A percentile compares a stretch with the other conserved stretches of the same genome.
These are phyloP conservation scores for Eulimnadia texana DNA, from an alignment of 1,140 invertebrate genomes.

Conservation along the genomic window DNA sequence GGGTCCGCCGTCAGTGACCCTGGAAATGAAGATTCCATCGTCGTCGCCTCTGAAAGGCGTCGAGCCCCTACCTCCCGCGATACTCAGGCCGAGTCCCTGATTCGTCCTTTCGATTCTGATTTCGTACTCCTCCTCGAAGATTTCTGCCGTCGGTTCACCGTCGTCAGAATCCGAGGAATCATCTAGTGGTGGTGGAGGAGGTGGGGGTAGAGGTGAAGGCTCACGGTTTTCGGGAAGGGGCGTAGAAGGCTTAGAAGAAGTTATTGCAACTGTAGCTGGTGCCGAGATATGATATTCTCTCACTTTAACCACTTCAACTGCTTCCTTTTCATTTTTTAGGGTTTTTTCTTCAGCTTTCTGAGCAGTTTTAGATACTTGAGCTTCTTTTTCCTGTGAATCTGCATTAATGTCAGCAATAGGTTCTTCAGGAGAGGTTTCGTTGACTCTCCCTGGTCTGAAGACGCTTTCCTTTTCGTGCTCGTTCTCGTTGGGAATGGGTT, in stretches of 20 bases:
- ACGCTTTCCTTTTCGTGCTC: background rate
- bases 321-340: background rate
- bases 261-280: background rate
- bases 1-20: conserved; percentile 77
- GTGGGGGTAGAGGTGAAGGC: background rate
- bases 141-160: conserved; percentile 19
- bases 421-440: background rate
- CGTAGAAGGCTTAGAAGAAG: background rate
- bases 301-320: background rate
- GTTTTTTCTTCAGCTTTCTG: background rate
- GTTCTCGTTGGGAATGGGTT: conserved; percentile 31
- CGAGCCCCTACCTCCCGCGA: conserved; percentile 78
- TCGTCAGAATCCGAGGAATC: background rate
- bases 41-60: conserved; percentile 88
- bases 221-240: background rate
- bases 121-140: conserved; percentile 51
- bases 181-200: background rate
- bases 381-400: no score
- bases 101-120: conserved; percentile 67
- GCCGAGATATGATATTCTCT: background rate
- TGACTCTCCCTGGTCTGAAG: background rate
- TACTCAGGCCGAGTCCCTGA: conserved; percentile 63
- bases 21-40: conserved; percentile 80
- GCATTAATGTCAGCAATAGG: no score
- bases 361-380: no score